phyloP scores from a whole-genome alignment of 2,888 invertebrate species.

The Altica lythri region DNA sequence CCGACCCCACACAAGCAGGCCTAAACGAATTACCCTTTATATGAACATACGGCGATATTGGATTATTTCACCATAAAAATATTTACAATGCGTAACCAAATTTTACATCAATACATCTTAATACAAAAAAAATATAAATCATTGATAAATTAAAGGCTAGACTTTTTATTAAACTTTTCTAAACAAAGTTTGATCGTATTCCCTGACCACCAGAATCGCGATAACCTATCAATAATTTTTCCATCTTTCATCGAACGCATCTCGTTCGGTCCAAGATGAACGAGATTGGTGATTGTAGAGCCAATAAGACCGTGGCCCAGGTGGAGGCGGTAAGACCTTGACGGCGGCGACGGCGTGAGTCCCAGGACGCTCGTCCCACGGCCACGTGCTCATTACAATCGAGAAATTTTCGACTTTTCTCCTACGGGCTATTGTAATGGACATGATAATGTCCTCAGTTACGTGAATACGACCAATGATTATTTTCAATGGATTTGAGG shows the following conservation, averaged over 20 bases:
- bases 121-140: too few relatives aligned
- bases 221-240: slow-evolving; percentile 8
- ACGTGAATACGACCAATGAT: too few relatives aligned
- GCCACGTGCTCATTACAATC: slow-evolving; percentile 53
- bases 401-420: slow-evolving; percentile 49
- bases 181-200: too few relatives aligned
- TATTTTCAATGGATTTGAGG: too few relatives aligned
- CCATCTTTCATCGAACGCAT: slow-evolving; percentile 3
- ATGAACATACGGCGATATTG: slow-evolving; percentile 37
- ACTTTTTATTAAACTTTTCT: too few relatives aligned
- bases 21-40: slow-evolving; percentile 42
- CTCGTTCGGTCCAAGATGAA: slow-evolving; percentile 39
- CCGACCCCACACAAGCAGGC: slow-evolving; percentile 42
- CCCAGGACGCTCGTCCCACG: slow-evolving; percentile 51
- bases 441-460: slow-evolving; percentile 49
- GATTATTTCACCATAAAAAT: slow-evolving; percentile 37
- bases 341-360: slow-evolving; percentile 38
- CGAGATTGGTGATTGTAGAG: slow-evolving; percentile 49
- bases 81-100: too few relatives aligned
- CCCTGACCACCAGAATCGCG: neutral
- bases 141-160: too few relatives aligned
- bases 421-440: slow-evolving; percentile 51
- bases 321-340: slow-evolving; percentile 39
- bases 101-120: too few relatives aligned
- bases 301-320: slow-evolving; percentile 46